Conservation (phyloP, 1,140 invertebrate species). For the Harpegnathos saltator region DNA sequence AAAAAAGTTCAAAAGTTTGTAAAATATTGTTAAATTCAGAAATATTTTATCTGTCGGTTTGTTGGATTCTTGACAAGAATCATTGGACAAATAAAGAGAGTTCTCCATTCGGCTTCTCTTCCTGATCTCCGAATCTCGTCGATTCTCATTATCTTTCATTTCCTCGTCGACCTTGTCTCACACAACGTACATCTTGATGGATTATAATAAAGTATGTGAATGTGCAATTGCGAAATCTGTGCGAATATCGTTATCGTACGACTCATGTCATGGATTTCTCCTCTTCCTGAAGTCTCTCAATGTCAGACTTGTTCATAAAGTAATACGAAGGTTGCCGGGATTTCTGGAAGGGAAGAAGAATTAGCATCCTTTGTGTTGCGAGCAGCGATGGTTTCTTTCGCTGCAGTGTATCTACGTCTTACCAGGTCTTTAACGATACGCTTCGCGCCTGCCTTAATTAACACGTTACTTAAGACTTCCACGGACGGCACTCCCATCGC, state of each 20-base stretch:
- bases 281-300: conserved; percentile 93
- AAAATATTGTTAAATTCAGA: background rate
- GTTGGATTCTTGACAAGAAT: background rate
- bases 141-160: background rate
- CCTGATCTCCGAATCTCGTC: background rate
- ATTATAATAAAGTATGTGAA: conserved; percentile 6
- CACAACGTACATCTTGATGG: conserved; percentile 10
- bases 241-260: conserved; percentile 1
- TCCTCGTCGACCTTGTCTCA: background rate
- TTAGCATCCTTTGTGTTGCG: background rate
- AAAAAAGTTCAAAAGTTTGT: background rate
- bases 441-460: conserved; percentile 93
- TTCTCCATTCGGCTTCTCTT: background rate
- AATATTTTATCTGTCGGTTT: background rate
- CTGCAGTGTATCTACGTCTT: conserved; percentile 34
- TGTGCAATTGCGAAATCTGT: conserved; percentile 2
- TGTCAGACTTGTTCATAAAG: conserved; percentile 96
- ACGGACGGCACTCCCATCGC: conserved; percentile 95
- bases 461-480: conserved; percentile 91
- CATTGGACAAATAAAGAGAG: background rate
- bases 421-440: conserved; percentile 93
- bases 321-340: conserved; percentile 96
- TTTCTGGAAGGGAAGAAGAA: conserved; percentile 85
- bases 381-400: too few relatives aligned
- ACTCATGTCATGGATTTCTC: conserved; percentile 86